A percentile compares a stretch with the other conserved stretches of the same genome.
These are phyloP conservation scores for Athene noctua DNA, from an alignment of 2,113 vertebrate species.

Conservation along the genomic window DNA sequence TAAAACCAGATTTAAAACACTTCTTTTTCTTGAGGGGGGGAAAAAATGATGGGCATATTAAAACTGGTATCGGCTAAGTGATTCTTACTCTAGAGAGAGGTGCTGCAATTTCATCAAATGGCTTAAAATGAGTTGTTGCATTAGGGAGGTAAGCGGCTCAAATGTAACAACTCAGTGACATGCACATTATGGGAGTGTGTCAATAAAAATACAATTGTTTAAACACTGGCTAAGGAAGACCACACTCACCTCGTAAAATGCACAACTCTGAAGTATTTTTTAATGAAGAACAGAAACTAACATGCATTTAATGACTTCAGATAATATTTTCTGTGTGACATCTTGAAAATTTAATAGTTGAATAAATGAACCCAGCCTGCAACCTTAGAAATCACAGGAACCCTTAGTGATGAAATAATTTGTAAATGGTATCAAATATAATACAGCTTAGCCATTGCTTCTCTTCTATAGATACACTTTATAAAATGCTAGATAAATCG, in stretches of 20 bases:
- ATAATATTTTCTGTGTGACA: fast-evolving
- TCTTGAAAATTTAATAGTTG: neutral
- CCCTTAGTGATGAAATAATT: neutral
- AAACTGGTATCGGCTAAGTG: neutral
- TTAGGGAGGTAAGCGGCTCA: neutral
- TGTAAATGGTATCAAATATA: neutral
- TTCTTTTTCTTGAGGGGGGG: neutral
- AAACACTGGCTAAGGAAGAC: neutral
- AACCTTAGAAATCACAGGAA: neutral
- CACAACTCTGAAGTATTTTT: neutral
- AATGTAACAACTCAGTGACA: neutral
- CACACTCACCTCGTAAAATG: neutral
- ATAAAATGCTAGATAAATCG: neutral
- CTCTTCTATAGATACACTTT: neutral
- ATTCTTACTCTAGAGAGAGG: neutral
- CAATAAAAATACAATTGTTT: neutral
- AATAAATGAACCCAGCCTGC: neutral
- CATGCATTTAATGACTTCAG: neutral
- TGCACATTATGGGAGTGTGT: neutral
- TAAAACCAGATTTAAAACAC: neutral
- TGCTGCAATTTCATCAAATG: neutral
- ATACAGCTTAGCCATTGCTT: neutral
- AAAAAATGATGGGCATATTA: fast-evolving
- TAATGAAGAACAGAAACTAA: neutral
- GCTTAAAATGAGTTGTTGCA: neutral